Evolutionary conservation across 2,888 invertebrate genomes (phyloP), one percentile per base, ranked within the genome.

Genomic region (Tuta absoluta): DNA sequence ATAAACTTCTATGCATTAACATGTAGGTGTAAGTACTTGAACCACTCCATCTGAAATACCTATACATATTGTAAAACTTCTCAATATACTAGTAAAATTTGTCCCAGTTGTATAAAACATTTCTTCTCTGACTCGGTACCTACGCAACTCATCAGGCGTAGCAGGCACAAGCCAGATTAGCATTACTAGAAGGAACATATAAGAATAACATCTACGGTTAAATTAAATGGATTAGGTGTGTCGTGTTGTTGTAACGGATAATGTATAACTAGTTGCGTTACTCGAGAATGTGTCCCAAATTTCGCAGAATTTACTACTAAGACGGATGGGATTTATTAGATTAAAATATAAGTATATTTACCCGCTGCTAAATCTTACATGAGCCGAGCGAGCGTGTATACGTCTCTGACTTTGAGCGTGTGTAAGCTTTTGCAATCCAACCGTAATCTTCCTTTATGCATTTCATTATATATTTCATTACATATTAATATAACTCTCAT

Each of bases 381-480:
- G 75, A 74, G 73, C 74, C 71, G 65, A 66, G 66, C 67, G 67
- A 71, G 72, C 71, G 72, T 71, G 21, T 17, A 21, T 21, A 62
- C 71, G 72, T 72, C 70, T 74, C 73, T 71, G 72, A 72, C 71
- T 75, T 70, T 68, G 63, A 68, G 72, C 66, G 71, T 71, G 49
- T 49, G n/a, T 71, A 75, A 77, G 75, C 73, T 73, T 65, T 69
- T 70, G 74, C 77, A 77, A 78, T 74, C 72, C 73, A 66, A 71
- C 67, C 73, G 62, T 73, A 75, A 77, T 74, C 74, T 51, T 37
- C 60, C 63, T 37, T 57, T 48, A 49, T 48, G 59, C 63, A 24
- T 24, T 60, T 45, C 45, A 45, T 45, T 45, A 45, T 17, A 41
- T 41, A 14, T 41, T 33, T 33, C 33, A 10, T 10, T 33, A 33